Evolutionary conservation across 2,888 invertebrate species (phyloP).

Genomic region (Andrena praecox): DNA sequence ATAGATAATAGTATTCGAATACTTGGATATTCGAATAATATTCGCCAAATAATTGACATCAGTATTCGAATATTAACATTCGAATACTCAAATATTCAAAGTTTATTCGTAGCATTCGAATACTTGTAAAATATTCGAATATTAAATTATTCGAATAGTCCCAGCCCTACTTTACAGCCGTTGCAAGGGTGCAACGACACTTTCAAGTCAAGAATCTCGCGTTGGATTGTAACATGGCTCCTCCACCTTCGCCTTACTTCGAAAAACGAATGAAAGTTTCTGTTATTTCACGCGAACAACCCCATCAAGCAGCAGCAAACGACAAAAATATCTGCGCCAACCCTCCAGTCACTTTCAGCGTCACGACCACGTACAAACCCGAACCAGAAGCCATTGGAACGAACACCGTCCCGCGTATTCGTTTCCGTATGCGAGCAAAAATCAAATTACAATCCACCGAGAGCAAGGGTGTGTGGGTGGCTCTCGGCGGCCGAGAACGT

Average conservation of each 20-base stretch:
- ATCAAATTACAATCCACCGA: constrained; percentile 35
- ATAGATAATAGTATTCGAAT: no score
- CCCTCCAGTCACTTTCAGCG: no score
- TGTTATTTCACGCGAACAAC: not conserved
- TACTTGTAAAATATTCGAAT: no score
- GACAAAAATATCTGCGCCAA: not conserved
- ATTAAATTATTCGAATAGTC: no score
- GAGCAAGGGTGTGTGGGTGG: not conserved
- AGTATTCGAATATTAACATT: no score
- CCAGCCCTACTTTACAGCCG: no score
- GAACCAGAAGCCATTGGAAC: not conserved
- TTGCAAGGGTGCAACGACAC: no score
- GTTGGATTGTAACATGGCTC: not conserved
- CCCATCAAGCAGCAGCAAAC: not conserved
- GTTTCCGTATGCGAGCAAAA: constrained; percentile 8
- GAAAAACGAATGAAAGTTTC: not conserved
- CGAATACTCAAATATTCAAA: no score
- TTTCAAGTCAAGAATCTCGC: no score
- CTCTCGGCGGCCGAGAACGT: constrained; percentile 51
- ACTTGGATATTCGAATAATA: no score
- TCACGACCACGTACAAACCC: constrained; percentile 12
- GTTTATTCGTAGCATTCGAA: no score
- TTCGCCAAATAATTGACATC: no score
- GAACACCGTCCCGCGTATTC: not conserved
- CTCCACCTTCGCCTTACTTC: not conserved